A percentile compares a stretch with the other conserved stretches of the same genome.
phyloP scores from a whole-genome alignment of 2,113 vertebrate genomes.

The Syngnathus typhle region DNA sequence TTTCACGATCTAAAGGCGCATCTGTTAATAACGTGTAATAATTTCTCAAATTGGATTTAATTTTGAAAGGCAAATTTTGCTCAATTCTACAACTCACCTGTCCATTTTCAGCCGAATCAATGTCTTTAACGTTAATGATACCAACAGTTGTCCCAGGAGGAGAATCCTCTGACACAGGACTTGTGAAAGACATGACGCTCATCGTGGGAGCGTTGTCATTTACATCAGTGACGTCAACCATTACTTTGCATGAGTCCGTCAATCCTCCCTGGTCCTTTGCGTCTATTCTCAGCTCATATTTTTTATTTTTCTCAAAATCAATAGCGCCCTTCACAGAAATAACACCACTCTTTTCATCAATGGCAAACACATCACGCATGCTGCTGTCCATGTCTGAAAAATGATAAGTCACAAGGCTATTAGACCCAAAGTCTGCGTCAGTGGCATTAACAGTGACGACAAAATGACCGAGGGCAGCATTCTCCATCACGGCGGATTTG shows the following conservation, averaged over 20 bases:
- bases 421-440: constrained; percentile 66
- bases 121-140: constrained; percentile 14
- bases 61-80: too few species aligned
- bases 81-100: not conserved
- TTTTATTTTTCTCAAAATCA: constrained; percentile 39
- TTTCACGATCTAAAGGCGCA: too few species aligned
- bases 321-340: constrained; percentile 4
- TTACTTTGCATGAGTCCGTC: constrained; percentile 40
- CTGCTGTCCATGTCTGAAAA: constrained; percentile 30
- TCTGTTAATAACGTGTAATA: too few species aligned
- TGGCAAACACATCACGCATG: fast-evolving
- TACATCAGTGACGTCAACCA: constrained; percentile 48
- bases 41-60: too few species aligned
- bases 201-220: constrained; percentile 51
- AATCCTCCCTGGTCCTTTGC: constrained; percentile 33
- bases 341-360: not conserved
- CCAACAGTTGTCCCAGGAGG: constrained; percentile 33
- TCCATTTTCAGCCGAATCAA: constrained; percentile 48
- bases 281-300: too few species aligned
- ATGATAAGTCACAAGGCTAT: constrained; percentile 33
- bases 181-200: constrained; percentile 20
- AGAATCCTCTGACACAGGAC: constrained; percentile 39
- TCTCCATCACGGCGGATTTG: constrained; percentile 64
- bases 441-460: constrained; percentile 61
- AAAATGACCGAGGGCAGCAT: constrained; percentile 44